phyloP scores from a whole-genome alignment of 2,888 invertebrate genomes.

The Pasiphila rectangulata region DNA sequence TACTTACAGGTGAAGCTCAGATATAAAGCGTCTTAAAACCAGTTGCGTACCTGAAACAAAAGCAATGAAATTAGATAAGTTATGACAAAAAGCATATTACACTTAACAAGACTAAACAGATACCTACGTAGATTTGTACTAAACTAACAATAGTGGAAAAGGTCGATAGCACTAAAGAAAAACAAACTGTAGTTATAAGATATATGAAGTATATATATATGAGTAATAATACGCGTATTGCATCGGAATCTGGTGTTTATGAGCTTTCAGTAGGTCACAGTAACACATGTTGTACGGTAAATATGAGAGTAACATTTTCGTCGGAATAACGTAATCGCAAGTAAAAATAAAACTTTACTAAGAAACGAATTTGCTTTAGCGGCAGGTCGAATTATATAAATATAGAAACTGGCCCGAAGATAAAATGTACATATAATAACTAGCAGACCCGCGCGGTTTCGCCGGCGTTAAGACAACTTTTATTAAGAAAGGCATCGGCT shows the following conservation, averaged over 20 bases:
- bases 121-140: too few relatives aligned
- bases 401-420: too few relatives aligned
- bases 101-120: too few relatives aligned
- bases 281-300: slow-evolving; percentile 21
- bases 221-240: slow-evolving; percentile 37
- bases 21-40: too few relatives aligned
- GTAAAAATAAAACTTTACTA: slow-evolving; percentile 19
- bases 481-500: too few relatives aligned
- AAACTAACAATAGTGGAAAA: slow-evolving; percentile 13
- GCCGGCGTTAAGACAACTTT: too few relatives aligned
- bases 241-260: slow-evolving; percentile 21
- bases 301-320: slow-evolving; percentile 13
- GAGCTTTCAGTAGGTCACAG: slow-evolving; percentile 26
- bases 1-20: too few relatives aligned
- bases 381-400: too few relatives aligned
- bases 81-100: too few relatives aligned
- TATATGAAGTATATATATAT: too few relatives aligned
- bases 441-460: too few relatives aligned
- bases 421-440: too few relatives aligned
- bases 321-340: slow-evolving; percentile 7
- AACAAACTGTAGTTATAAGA: slow-evolving; percentile 27
- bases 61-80: background rate
- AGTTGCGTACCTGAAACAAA: background rate
- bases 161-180: slow-evolving; percentile 37
- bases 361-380: background rate